Base-by-base conservation (phyloP, 2,888 invertebrate genomes). In the Pseudeuparius sepicola region DNA sequence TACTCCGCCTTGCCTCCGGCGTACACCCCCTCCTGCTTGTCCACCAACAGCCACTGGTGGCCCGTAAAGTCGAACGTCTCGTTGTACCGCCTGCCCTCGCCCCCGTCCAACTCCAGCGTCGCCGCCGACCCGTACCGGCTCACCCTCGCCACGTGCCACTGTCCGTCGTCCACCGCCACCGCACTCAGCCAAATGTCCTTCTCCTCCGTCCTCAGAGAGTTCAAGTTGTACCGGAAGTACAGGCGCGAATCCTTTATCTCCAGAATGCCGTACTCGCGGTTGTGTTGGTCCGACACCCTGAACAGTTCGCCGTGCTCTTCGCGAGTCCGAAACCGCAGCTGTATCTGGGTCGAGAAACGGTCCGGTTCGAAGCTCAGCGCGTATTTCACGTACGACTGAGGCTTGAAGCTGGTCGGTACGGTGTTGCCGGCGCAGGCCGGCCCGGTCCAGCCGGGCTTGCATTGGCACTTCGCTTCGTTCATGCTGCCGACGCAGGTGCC, bases 1-100 rank as follows among this genome's bases (percentile, higher is more conserved):
- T 92, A 93, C 56, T 92, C 90, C 2, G 92, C 92, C 63, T 92
- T 92, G 10, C 93, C 93, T 34, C 94, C 94, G 0, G 92, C 90
- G 54, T 90, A 93, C 13, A 94, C 90, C 1, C 92, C 90, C 60
- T 90, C 90, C 55, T 93, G 90, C 53, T 90, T 92, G 55, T 86
- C 93, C 11, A 93, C 90, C 44, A 88, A 63, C 47, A 93, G 66
- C 84, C 89, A 87, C 52, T 92, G 92, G 59, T 92, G 92, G 1
- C 90, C 92, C 33, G 78, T 76, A 57, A 89, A 92, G 17, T 75
- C 77, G 59, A 90, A 90, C 0, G 89, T 87, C 60, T 93, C 93
- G 56, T 93, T 92, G 65, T 88, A 92, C 40, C 90, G 70, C 42
- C 90, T 67, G 1, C 94, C 94, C 65, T 94, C 94, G 2, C 96